Percentiles rank a stretch among this genome's conserved stretches.
Evolutionary conservation across 2,888 invertebrate species (phyloP).

Genomic region (Aporophyla nigra): DNA sequence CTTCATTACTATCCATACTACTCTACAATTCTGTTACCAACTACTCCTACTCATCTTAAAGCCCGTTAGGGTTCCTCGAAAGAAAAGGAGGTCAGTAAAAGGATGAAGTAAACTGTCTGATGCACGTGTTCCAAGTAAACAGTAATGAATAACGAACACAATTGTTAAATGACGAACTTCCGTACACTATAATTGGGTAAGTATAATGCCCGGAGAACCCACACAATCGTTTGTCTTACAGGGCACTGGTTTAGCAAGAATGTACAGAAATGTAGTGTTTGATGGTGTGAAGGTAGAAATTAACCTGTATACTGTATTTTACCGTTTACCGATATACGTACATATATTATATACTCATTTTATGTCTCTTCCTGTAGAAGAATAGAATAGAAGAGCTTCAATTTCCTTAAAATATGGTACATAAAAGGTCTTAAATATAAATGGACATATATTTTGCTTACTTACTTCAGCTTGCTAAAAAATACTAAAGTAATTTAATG

Average conservation of each 20-base stretch:
- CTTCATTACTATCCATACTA: not conserved
- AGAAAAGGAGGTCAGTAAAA: constrained; percentile 34
- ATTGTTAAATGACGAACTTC: constrained; percentile 83
- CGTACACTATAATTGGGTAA: constrained; percentile 75
- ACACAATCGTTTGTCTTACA: constrained; percentile 26
- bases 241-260: constrained; percentile 17
- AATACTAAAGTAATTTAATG: no score
- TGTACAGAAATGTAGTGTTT: not conserved
- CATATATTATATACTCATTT: no score
- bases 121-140: constrained; percentile 62
- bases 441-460: no score
- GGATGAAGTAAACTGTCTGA: constrained; percentile 31
- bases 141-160: constrained; percentile 68
- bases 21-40: not conserved
- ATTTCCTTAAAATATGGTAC: no score
- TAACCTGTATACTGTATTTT: no score
- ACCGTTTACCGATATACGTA: no score
- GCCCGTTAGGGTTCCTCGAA: constrained; percentile 1
- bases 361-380: no score
- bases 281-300: not conserved
- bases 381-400: no score
- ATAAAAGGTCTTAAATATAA: no score
- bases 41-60: not conserved
- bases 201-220: constrained; percentile 50
- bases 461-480: no score